Conservation (phyloP, 2,113 vertebrate species). For the Calypte anna region DNA sequence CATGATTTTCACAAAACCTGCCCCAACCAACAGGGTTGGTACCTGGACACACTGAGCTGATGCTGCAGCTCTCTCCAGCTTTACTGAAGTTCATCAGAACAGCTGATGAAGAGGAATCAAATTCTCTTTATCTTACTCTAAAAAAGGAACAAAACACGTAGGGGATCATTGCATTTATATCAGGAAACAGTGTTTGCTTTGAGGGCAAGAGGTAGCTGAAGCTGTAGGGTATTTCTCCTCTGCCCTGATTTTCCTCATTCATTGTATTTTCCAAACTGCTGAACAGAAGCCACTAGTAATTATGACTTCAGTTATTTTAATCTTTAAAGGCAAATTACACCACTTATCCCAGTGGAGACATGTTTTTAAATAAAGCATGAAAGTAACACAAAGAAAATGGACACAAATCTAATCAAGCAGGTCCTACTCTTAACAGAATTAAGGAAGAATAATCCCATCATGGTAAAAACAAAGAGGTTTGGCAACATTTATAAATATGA, state of each 20-base stretch:
- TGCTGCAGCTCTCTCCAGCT: neutral
- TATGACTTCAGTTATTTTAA: slow-evolving; percentile 66
- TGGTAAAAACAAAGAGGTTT: slow-evolving; percentile 63
- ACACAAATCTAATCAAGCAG: slow-evolving; percentile 71
- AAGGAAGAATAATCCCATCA: slow-evolving; percentile 55
- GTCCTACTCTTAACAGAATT: slow-evolving; percentile 66
- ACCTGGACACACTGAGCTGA: neutral
- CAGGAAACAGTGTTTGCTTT: neutral
- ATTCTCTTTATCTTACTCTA: neutral
- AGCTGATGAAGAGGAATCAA: neutral
- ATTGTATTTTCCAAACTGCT: slow-evolving; percentile 11
- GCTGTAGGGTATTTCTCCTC: neutral
- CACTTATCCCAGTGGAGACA: slow-evolving; percentile 67
- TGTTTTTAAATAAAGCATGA: slow-evolving; percentile 77
- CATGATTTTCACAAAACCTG: neutral
- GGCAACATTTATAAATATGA: slow-evolving; percentile 50
- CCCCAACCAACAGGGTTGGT: neutral
- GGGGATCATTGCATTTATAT: neutral
- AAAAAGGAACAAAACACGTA: slow-evolving; percentile 9
- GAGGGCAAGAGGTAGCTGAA: slow-evolving; percentile 9
- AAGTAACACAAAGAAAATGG: slow-evolving; percentile 71
- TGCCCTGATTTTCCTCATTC: slow-evolving; percentile 36
- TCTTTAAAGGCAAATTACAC: slow-evolving; percentile 70
- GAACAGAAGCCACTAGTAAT: slow-evolving; percentile 56
- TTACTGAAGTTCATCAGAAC: neutral